Evolutionary conservation across 2,113 vertebrate species (phyloP).

Genomic region (Spilogale gracilis): DNA sequence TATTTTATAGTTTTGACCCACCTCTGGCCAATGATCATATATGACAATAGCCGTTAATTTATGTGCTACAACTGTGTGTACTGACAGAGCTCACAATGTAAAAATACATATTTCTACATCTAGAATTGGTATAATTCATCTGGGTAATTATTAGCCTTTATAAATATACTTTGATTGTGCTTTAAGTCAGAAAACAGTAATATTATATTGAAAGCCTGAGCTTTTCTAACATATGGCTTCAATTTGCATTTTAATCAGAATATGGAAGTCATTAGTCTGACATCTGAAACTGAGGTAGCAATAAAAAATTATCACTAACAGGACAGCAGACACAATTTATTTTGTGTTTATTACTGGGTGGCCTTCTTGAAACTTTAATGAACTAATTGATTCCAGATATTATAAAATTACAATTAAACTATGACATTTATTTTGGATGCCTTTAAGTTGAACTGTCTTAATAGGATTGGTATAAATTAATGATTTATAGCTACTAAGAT

Average conservation of each 20-base stretch:
- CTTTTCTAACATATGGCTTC: conserved; percentile 92
- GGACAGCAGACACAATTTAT: conserved; percentile 96
- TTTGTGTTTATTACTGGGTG: conserved; percentile 94
- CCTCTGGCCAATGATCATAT: not conserved
- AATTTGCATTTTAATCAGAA: conserved; percentile 93
- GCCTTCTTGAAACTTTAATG: conserved; percentile 88
- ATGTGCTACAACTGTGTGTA: not conserved
- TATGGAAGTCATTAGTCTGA: conserved; percentile 95
- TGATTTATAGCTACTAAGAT: conserved; percentile 52
- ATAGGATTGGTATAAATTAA: conserved; percentile 68
- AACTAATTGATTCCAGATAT: conserved; percentile 89
- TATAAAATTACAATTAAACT: conserved; percentile 84
- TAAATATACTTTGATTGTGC: conserved; percentile 65
- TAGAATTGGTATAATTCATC: conserved; percentile 47
- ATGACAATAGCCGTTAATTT: not conserved
- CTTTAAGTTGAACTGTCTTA: conserved; percentile 78
- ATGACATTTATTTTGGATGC: conserved; percentile 85
- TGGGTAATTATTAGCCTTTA: conserved; percentile 42
- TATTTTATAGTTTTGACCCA: conserved; percentile 59
- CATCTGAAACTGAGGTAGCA: conserved; percentile 94
- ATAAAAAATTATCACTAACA: conserved; percentile 95
- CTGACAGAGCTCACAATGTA: conserved; percentile 45
- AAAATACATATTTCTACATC: conserved; percentile 28
- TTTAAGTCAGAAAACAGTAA: conserved; percentile 79
- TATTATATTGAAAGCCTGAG: conserved; percentile 78